Percentiles rank a stretch among this genome's conserved stretches.
These are phyloP conservation scores for Nomada ferruginata DNA, from an alignment of 2,888 invertebrate species.

Conservation along the genomic window DNA sequence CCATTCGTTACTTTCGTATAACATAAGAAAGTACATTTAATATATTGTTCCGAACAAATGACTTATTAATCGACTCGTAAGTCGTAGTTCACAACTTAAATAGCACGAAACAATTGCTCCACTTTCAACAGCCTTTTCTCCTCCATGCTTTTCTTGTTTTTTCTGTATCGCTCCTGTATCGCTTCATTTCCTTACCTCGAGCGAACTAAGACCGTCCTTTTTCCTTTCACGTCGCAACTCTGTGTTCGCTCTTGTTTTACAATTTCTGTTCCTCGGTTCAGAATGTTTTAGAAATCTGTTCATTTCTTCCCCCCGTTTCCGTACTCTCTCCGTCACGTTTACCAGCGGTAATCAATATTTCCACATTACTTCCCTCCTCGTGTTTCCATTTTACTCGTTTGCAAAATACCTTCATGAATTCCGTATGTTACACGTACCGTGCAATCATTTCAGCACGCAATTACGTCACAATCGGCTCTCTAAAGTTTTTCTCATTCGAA, in stretches of 20 bases:
- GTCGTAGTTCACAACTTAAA: constrained; percentile 47
- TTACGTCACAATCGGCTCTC: not conserved
- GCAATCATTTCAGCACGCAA: not conserved
- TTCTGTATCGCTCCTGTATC: not conserved
- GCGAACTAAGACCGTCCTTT: not conserved
- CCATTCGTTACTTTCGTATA: too few relatives aligned
- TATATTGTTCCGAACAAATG: not conserved
- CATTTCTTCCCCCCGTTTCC: too few relatives aligned
- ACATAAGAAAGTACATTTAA: too few relatives aligned
- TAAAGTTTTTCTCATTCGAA: not conserved
- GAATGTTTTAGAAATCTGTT: not conserved
- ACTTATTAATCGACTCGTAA: not conserved
- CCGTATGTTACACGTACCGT: not conserved
- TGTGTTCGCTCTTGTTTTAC: not conserved
- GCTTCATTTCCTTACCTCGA: constrained; percentile 1
- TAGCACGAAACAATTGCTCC: constrained; percentile 56
- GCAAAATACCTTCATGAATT: not conserved
- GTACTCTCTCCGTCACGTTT: too few relatives aligned
- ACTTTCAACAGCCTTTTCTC: constrained; percentile 46
- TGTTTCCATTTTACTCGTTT: not conserved
- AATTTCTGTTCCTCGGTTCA: not conserved
- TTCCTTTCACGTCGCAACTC: not conserved
- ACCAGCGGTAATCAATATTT: too few relatives aligned
- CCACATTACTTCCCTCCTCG: not conserved
- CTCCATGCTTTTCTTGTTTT: constrained; percentile 22